Conservation (phyloP, 2,113 vertebrate species). For the Neodontobutis hainanensis region DNA sequence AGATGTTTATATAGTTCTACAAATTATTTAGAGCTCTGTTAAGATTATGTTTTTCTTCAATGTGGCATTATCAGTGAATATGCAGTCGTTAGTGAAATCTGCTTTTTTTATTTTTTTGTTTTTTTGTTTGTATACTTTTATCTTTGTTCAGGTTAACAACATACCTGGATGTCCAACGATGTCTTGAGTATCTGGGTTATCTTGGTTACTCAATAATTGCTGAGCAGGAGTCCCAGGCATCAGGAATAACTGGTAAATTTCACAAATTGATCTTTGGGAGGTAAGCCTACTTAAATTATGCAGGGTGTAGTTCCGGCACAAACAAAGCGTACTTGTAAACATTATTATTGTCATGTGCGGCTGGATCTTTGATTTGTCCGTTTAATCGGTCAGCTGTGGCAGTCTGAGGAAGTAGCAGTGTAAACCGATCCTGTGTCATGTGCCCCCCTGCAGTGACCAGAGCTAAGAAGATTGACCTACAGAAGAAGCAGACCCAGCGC, state of each 20-base stretch:
- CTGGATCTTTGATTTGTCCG: neutral
- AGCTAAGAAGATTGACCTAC: constrained; percentile 96
- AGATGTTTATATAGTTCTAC: no score
- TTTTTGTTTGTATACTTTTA: neutral
- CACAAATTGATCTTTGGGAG: neutral
- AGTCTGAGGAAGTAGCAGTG: neutral
- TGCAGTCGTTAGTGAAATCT: neutral
- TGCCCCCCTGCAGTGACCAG: constrained; percentile 84
- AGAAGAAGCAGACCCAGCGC: constrained; percentile 97
- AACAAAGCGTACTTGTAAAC: neutral
- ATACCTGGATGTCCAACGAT: constrained; percentile 94
- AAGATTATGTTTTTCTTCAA: no score
- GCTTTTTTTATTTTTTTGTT: no score
- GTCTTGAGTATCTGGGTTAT: constrained; percentile 95
- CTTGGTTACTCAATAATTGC: constrained; percentile 95
- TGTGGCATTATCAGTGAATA: no score
- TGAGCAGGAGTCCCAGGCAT: constrained; percentile 94
- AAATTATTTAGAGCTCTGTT: no score
- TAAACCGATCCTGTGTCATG: constrained; percentile 43
- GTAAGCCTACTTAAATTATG: no score
- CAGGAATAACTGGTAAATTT: constrained; percentile 87
- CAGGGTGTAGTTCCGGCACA: no score
- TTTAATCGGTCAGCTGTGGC: constrained; percentile 5
- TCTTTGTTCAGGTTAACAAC: constrained; percentile 86
- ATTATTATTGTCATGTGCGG: neutral